These are phyloP conservation scores for Hydriomena furcata DNA, from an alignment of 2,888 invertebrate species.

Conservation along the genomic window DNA sequence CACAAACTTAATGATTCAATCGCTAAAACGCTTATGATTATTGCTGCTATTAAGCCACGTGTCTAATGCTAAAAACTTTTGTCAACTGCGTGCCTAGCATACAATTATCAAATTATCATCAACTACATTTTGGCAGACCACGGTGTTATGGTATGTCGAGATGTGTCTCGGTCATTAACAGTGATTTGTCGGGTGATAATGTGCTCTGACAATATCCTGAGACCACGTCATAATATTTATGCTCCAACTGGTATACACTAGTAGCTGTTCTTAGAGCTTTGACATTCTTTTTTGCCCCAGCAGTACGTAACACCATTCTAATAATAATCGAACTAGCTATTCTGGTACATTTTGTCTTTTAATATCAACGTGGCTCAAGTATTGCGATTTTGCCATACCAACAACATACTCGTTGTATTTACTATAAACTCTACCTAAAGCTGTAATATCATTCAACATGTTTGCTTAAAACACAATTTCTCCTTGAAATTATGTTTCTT, in stretches of 20 bases:
- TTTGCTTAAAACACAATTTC: no score
- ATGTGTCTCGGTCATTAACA: constrained; percentile 45
- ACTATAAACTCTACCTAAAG: not conserved
- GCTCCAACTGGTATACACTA: no score
- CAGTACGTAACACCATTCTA: not conserved
- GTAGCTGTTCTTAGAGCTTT: constrained; percentile 1
- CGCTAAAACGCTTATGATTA: no score
- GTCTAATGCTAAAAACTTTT: not conserved
- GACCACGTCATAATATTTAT: not conserved
- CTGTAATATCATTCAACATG: no score
- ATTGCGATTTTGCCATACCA: no score
- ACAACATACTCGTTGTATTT: not conserved
- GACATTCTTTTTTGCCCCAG: not conserved
- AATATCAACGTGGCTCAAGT: not conserved
- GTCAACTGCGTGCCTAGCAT: constrained; percentile 4
- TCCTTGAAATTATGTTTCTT: no score
- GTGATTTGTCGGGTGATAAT: constrained; percentile 54
- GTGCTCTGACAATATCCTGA: constrained; percentile 31
- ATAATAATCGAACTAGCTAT: not conserved
- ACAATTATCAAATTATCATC: constrained; percentile 20
- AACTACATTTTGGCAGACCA: constrained; percentile 12
- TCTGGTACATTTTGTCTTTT: not conserved
- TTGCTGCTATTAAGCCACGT: not conserved
- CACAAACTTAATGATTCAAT: no score
- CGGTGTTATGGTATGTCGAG: constrained; percentile 7